Base-by-base conservation (phyloP, 1,140 invertebrate species). In the Drosophila ficusphila region DNA sequence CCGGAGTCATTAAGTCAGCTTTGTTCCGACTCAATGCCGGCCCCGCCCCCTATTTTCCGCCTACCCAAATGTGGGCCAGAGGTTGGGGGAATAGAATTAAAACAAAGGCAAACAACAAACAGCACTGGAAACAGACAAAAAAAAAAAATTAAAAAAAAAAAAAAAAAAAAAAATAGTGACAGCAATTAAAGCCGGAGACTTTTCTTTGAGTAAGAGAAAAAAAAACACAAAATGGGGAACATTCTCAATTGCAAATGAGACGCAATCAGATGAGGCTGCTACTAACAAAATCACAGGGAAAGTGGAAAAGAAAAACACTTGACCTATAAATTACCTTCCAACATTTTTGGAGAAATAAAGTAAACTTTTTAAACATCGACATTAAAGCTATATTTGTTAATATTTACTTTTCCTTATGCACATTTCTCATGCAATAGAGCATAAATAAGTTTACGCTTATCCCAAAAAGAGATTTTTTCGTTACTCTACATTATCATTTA, bases 1-100 rank as follows among this genome's bases (percentile, higher is more conserved):
- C 61, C 16, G 53, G 52, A 83, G 79, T 83, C 69, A 83, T 82
- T 82, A 82, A 82, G 79, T 83, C 79, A 74, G 79, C 79, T 83
- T 82, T 82, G 69, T 82, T 78, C 57, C 79, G 74, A 69, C 75
- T 82, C 79, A 82, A 83, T 82, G 79, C 74, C 39, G 36, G 19
- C 18, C 29, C 38, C 56, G 47, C 53, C 47, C 47, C 27, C 46
- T n/a, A 19, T 7, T 19, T 25, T 1, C 44, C 39, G 12, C 14
- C 2, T 29, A 7, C 6, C 18, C 42, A 54, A 58, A 54, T 61
- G 46, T 60, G 39, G 38, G 16, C 12, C 8, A n/a, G 3, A 5
- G 49, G 18, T 12, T 39, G n/a, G 16, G 9, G 23, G 38, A 42
- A 34, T 62, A 51, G 46, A 67, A 67, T 27, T 34, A 65, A 67